A percentile compares a stretch with the other conserved stretches of the same genome.
Evolutionary conservation across 2,797 vertebrate genomes (phyloP).

Genomic region (Chelonia mydas): DNA sequence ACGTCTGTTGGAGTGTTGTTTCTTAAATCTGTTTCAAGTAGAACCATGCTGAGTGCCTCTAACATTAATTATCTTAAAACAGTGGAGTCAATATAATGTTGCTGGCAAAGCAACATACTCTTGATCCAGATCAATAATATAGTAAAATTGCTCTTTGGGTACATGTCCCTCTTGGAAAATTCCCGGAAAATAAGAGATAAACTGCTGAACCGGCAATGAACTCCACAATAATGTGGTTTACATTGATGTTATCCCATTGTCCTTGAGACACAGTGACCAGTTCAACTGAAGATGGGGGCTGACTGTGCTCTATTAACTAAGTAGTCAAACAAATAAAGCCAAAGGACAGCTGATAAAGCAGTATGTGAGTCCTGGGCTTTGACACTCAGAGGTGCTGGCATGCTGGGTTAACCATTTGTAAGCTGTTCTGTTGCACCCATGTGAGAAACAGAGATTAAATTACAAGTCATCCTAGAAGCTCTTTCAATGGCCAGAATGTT

Average conservation of each 20-base stretch:
- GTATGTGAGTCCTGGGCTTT: not conserved
- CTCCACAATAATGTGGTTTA: rapidly evolving
- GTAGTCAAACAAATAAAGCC: not conserved
- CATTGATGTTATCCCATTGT: not conserved
- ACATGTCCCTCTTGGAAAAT: not conserved
- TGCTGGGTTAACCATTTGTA: not conserved
- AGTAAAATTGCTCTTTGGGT: not conserved
- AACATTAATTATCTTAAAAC: not conserved
- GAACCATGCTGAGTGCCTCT: conserved; percentile 22
- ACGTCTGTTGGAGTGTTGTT: not conserved
- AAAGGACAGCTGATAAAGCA: not conserved
- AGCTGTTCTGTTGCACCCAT: not conserved
- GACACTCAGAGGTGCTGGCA: not conserved
- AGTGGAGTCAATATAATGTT: not conserved
- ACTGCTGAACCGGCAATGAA: rapidly evolving
- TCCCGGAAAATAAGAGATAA: conserved; percentile 15
- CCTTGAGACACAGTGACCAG: not conserved
- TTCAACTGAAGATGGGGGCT: not conserved
- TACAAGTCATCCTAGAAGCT: not conserved
- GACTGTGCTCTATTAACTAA: not conserved
- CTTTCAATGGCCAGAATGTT: not conserved
- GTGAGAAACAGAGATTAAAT: not conserved
- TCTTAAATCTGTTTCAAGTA: conserved; percentile 16
- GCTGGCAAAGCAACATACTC: not conserved
- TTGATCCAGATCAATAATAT: not conserved